Evolutionary conservation across 2,888 invertebrate genomes (phyloP).

Genomic region (Cheilosia vulpina): DNA sequence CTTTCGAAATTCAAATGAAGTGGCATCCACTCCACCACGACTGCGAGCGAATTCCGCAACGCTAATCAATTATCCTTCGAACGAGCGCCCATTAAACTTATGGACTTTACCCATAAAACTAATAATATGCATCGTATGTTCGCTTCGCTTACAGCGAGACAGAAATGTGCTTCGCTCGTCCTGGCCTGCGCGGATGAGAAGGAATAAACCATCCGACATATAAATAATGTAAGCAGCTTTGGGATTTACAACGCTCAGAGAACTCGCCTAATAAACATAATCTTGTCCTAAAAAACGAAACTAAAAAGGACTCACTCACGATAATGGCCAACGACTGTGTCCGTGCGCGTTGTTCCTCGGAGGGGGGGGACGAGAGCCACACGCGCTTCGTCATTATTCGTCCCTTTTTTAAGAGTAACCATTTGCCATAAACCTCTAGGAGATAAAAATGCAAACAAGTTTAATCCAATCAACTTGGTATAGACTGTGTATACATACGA

Average conservation of each 20-base stretch:
- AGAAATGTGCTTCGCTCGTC: not conserved
- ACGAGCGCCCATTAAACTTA: conserved; percentile 46
- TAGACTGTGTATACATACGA: not conserved
- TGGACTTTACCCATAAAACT: conserved; percentile 54
- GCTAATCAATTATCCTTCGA: conserved; percentile 56
- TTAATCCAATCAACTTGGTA: conserved; percentile 76
- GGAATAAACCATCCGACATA: conserved; percentile 61
- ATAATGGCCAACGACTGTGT: conserved; percentile 45
- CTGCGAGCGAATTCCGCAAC: conserved; percentile 6
- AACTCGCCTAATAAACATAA: conserved; percentile 74
- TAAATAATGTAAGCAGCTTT: conserved; percentile 74
- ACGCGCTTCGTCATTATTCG: conserved; percentile 63
- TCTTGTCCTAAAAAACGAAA: conserved; percentile 66
- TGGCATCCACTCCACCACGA: not conserved
- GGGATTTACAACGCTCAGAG: conserved; percentile 67
- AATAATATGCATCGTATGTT: conserved; percentile 60
- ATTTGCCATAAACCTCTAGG: conserved; percentile 71
- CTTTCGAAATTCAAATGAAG: not conserved
- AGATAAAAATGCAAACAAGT: conserved; percentile 76
- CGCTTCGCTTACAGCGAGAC: conserved; percentile 5
- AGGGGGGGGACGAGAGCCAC: conserved; percentile 10
- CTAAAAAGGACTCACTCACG: conserved; percentile 61
- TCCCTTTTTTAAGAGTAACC: conserved; percentile 66
- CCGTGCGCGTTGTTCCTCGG: conserved; percentile 10
- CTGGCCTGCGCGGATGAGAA: conserved; percentile 43